A percentile compares a stretch with the other conserved stretches of the same genome.
These are phyloP conservation scores for Amia ocellicauda DNA, from an alignment of 2,113 vertebrate species.

Conservation along the genomic window DNA sequence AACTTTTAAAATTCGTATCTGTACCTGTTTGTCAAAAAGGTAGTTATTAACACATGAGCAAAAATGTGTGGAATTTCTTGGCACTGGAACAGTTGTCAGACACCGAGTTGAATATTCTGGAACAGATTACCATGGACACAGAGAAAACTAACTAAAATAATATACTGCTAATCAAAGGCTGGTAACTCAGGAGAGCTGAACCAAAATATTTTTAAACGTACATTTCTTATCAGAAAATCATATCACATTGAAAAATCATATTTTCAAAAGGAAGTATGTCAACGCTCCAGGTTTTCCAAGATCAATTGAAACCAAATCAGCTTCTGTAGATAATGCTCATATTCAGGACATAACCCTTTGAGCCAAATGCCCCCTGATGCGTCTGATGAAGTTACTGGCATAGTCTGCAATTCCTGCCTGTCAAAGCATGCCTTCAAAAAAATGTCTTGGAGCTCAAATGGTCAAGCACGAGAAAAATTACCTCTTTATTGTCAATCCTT, in stretches of 20 bases:
- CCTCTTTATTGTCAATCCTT: slow-evolving; percentile 20
- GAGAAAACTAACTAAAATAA: neutral
- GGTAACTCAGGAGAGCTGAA: neutral
- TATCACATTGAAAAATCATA: neutral
- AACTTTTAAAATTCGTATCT: no score
- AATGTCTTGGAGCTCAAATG: neutral
- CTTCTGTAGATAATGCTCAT: neutral
- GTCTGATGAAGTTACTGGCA: neutral
- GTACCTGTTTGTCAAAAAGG: no score
- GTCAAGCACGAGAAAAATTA: neutral
- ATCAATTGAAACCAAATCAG: neutral
- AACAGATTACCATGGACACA: neutral
- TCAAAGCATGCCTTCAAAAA: neutral
- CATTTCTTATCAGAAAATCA: neutral
- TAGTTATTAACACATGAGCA: no score
- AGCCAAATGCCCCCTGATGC: neutral
- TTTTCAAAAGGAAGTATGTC: neutral
- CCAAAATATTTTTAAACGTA: neutral
- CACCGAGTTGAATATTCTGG: neutral
- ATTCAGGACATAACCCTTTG: neutral
- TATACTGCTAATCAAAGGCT: neutral
- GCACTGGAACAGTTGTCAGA: neutral
- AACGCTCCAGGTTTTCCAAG: neutral
- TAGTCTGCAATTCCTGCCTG: neutral
- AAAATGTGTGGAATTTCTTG: neutral